A percentile compares a stretch with the other conserved stretches of the same genome.
Conservation (phyloP, 2,888 invertebrate genomes). For the Horisme vitalbata region DNA sequence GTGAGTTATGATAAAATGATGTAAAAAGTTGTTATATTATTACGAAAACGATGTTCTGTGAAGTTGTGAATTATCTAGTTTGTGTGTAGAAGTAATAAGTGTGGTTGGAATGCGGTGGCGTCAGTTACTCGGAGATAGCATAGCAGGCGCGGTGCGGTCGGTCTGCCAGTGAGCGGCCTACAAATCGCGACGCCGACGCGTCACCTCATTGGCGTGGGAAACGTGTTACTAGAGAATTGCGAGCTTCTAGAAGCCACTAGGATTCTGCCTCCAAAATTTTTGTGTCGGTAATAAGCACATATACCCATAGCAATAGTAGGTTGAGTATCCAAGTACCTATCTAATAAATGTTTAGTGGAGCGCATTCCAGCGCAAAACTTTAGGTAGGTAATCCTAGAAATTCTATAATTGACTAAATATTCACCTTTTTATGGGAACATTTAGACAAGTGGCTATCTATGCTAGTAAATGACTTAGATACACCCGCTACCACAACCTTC, state of each 20-base stretch:
- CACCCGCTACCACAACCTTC: too few relatives aligned
- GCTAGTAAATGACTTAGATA: too few relatives aligned
- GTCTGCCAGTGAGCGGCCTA: slow-evolving; percentile 64
- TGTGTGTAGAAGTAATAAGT: slow-evolving; percentile 12
- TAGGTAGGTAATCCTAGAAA: too few relatives aligned
- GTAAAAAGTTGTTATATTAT: slow-evolving; percentile 39
- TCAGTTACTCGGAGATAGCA: slow-evolving; percentile 60
- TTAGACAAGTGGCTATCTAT: too few relatives aligned
- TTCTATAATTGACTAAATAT: too few relatives aligned
- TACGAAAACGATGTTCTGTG: slow-evolving; percentile 24
- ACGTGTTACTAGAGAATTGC: slow-evolving; percentile 59
- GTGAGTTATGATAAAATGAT: slow-evolving; percentile 61
- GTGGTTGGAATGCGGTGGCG: slow-evolving; percentile 58
- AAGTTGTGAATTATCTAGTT: slow-evolving; percentile 33
- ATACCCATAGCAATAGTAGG: too few relatives aligned
- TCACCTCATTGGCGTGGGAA: slow-evolving; percentile 65
- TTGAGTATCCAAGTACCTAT: too few relatives aligned
- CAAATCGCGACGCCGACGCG: slow-evolving; percentile 69
- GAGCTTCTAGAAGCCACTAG: slow-evolving; percentile 61
- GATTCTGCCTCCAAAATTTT: slow-evolving; percentile 13
- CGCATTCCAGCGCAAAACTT: too few relatives aligned
- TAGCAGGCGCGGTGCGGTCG: slow-evolving; percentile 48
- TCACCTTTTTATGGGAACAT: too few relatives aligned
- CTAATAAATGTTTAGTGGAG: too few relatives aligned
- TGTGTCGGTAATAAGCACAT: slow-evolving; percentile 19